Base-by-base conservation (phyloP, 2,888 invertebrate genomes). In the Chirona hameri region DNA sequence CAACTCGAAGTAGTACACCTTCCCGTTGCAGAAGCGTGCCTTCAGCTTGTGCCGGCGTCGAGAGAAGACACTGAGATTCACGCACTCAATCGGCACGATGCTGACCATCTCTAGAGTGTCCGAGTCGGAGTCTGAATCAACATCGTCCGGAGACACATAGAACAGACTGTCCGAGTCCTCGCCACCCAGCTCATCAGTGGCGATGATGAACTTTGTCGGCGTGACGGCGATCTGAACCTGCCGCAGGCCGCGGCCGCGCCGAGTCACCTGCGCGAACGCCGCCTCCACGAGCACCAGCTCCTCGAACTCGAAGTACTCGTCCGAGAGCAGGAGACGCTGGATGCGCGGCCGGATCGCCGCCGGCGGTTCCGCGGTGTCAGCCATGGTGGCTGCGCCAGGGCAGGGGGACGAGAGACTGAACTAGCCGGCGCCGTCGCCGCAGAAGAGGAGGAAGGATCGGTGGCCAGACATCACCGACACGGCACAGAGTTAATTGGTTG, bases 241-340 rank as follows among this genome's bases (percentile, higher is more conserved):
- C 65, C 91, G 89, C 65, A 93, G 86, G 0, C 91, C 92, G 82
- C 86, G 87, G 24, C 93, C 93, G 81, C 90, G 89, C 84, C 91
- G 90, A 0, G 92, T 92, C 0, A 93, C 93, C 88, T 93, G 92
- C 7, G 91, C 91, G 87, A 94, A 93, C 14, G 92, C 91, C 86
- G 92, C 92, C 87, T 93, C 93, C 55, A 93, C 90, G 83, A 93
- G 87, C 81, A 93, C 90, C 84, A 90, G 90, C 85, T 93, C 92
- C 83, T 91, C 90, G 85, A 92, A 91, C 85, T 92, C 91, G 82
- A 89, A 89, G 87, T 91, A 93, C 87, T 93, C 92, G 76, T 76
- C 76, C 82, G 90, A 89, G 81, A 90, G 88, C 82, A 93, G 88
- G 82, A 93, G 88, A 87, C 91, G 92, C 87, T 91, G 91, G 85